Evolutionary conservation across 64 coral and sea anemone species (phyloP).

Genomic region (Porites lutea): DNA sequence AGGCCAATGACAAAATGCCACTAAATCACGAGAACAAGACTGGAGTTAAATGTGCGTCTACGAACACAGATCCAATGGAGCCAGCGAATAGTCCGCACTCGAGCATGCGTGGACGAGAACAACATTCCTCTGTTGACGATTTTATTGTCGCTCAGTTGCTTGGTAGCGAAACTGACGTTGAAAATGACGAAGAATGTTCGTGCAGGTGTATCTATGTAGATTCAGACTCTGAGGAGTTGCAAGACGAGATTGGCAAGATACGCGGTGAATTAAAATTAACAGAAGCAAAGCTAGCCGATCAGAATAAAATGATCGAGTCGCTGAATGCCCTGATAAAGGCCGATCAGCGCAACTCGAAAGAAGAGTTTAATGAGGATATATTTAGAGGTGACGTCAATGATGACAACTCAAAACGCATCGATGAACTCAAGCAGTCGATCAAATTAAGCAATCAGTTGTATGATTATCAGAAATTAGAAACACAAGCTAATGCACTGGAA

Average conservation of each 20-base stretch:
- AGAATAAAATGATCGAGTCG: constrained; percentile 39
- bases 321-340: constrained; percentile 1
- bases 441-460: constrained; percentile 66
- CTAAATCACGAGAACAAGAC: neutral
- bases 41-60: constrained; percentile 11
- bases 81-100: neutral
- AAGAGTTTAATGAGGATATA: neutral
- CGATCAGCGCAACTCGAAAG: neutral
- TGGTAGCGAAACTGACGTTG: constrained; percentile 34
- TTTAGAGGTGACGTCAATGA: neutral
- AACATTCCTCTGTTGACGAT: neutral
- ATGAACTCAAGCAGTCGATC: constrained; percentile 39
- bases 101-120: neutral
- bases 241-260: constrained; percentile 8
- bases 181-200: constrained; percentile 3
- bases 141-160: constrained; percentile 5
- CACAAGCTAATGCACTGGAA: constrained; percentile 30
- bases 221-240: constrained; percentile 15
- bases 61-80: neutral
- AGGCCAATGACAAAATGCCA: neutral
- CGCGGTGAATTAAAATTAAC: constrained; percentile 32
- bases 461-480: constrained; percentile 68
- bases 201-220: neutral
- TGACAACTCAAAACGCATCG: constrained; percentile 18
- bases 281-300: constrained; percentile 34